phyloP scores from a whole-genome alignment of 2,797 vertebrate species.

The Sternarchorhynchus goeldii region DNA sequence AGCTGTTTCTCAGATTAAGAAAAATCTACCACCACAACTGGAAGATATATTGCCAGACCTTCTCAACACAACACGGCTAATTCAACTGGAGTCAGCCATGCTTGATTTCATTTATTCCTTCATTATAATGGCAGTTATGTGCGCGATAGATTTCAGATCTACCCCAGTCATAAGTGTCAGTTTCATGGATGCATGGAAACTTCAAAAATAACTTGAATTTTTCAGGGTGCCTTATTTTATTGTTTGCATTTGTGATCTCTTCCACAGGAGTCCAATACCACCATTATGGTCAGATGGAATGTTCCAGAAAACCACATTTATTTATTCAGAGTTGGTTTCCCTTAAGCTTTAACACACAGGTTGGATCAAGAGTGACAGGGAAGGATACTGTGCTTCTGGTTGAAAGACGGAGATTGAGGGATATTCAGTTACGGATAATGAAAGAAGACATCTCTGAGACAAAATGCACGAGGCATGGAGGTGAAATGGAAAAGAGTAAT shows the following conservation, averaged over 20 bases:
- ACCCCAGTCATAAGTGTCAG: conserved; percentile 21
- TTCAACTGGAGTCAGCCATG: conserved; percentile 23
- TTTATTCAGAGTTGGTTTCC: conserved; percentile 41
- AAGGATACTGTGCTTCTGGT: conserved; percentile 33
- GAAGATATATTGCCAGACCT: conserved; percentile 10
- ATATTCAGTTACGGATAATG: conserved; percentile 35
- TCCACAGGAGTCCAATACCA: conserved; percentile 31
- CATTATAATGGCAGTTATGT: conserved; percentile 30
- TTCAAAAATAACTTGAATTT: conserved; percentile 17
- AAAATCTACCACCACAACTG: conserved; percentile 35
- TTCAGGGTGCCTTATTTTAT: conserved; percentile 32
- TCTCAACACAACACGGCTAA: conserved; percentile 22
- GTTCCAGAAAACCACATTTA: conserved; percentile 27
- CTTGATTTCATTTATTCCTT: conserved; percentile 49
- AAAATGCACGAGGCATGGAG: conserved; percentile 24
- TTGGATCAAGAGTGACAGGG: conserved; percentile 30
- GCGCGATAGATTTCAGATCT: conserved; percentile 31
- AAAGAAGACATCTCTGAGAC: conserved; percentile 16
- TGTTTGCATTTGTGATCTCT: conserved; percentile 34
- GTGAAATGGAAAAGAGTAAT: conserved; percentile 34
- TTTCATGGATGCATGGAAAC: conserved; percentile 31
- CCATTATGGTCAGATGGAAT: conserved; percentile 31
- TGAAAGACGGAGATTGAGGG: conserved; percentile 19
- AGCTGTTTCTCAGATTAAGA: conserved; percentile 33
- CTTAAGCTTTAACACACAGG: conserved; percentile 20